phyloP scores from a whole-genome alignment of 2,797 vertebrate genomes.

The Parotocinclus haroldoi region DNA sequence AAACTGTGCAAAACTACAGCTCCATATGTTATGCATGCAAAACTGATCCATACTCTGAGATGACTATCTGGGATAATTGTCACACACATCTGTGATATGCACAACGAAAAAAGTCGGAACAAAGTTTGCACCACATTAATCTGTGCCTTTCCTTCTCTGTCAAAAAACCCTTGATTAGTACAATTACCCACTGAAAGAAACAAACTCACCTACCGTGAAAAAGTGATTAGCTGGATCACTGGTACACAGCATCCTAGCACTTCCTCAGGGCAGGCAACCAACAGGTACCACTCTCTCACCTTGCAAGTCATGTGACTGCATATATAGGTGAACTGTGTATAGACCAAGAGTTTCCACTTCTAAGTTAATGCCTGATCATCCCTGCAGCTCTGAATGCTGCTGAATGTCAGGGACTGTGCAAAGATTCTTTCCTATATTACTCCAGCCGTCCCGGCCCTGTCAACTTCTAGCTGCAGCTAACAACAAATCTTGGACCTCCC shows the following conservation, averaged over 20 bases:
- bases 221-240: conserved; percentile 75
- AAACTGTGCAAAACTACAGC: not conserved
- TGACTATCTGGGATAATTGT: too few relatives aligned
- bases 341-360: not conserved
- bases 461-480: conserved; percentile 81
- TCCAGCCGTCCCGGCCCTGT: conserved; percentile 74
- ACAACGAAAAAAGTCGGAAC: too few relatives aligned
- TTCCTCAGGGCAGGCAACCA: conserved; percentile 50
- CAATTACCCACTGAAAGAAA: too few relatives aligned
- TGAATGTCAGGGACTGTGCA: conserved; percentile 19
- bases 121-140: too few relatives aligned
- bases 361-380: too few relatives aligned
- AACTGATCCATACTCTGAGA: too few relatives aligned
- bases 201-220: conserved; percentile 78
- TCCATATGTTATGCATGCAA: too few relatives aligned
- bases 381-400: conserved; percentile 8
- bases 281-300: conserved; percentile 51
- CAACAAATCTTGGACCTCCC: conserved; percentile 83
- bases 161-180: too few relatives aligned
- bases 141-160: too few relatives aligned
- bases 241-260: conserved; percentile 81
- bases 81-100: too few relatives aligned
- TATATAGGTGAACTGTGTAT: conserved; percentile 33
- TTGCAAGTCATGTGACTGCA: conserved; percentile 50
- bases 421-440: conserved; percentile 53